phyloP scores from a whole-genome alignment of 1,140 invertebrate species.

The Brachionus calyciflorus region DNA sequence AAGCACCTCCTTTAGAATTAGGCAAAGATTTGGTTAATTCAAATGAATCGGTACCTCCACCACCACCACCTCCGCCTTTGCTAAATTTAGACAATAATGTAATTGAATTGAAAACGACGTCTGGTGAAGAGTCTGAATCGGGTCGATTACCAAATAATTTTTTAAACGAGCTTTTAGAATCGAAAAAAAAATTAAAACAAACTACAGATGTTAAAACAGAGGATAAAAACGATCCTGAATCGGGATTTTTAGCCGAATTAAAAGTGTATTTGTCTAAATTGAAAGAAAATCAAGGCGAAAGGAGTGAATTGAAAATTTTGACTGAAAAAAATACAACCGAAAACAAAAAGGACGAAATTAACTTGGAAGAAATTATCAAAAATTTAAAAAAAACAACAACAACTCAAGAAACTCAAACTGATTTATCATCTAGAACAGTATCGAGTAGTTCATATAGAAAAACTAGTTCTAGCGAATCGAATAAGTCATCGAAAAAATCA shows the following conservation, averaged over 20 bases:
- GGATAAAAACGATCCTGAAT: not conserved
- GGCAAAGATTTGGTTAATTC: too few relatives aligned
- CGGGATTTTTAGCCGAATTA: too few relatives aligned
- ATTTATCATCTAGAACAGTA: not conserved
- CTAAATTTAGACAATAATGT: too few relatives aligned
- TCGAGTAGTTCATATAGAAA: not conserved
- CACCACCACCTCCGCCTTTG: not conserved
- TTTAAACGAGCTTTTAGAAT: not conserved
- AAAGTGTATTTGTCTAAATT: too few relatives aligned
- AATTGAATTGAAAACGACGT: not conserved
- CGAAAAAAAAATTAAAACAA: slow-evolving; percentile 1
- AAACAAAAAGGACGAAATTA: not conserved
- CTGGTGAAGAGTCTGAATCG: not conserved
- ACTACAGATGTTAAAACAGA: not conserved
- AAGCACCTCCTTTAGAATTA: too few relatives aligned
- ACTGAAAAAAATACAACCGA: not conserved
- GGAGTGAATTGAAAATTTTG: not conserved
- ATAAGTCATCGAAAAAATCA: not conserved
- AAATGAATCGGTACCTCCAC: not conserved
- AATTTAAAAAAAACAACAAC: not conserved
- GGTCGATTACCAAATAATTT: not conserved
- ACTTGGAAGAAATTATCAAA: not conserved
- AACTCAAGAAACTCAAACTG: not conserved
- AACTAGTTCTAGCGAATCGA: not conserved
- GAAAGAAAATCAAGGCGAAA: not conserved